Base-by-base conservation (phyloP, 2,797 vertebrate species). In the Thalassophryne amazonica region DNA sequence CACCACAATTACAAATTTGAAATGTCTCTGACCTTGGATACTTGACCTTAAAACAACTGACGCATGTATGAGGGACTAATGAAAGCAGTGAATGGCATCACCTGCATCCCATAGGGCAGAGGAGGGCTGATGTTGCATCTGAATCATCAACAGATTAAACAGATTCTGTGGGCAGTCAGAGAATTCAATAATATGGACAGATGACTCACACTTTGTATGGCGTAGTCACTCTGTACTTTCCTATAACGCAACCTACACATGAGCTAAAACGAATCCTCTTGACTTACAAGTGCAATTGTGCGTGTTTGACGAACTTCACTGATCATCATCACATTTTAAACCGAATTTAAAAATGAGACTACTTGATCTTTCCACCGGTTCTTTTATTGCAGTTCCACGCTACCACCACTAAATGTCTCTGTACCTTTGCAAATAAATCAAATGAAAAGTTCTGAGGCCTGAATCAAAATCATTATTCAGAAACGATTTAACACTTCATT, bases 131-230 rank as follows among this genome's bases (percentile, higher is more conserved):
- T 41, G 54, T 72, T 56, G 54, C 22, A 61, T 68, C 35, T 82
- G 85, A 87, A 68, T 46, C 68, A 80, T 41, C 49, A 9, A 31
- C 30, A 55, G 35, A 75, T 73, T 47, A 68, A 80, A 76, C n/a
- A 70, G 54, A 60, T 6, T 53, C 36, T 24, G 34, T 42, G 36
- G 28, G 58, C 2, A 76, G 67, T 83, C 77, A 88, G 31, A 7
- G 20, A 36, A 58, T 60, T 61, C 55, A n/a, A 33, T 49, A 60
- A 55, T 50, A 51, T 31, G 36, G 16, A 14, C 11, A 12, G 7
- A 40, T 87, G 86, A 87, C 63, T 87, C 83, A 88, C 4, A 8
- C 37, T 9, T 22, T 22, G 15, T 33, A n/a, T n/a, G n/a, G 79
- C 65, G 69, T 56, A 69, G 76, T 69, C 81, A 73, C 45, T 54